phyloP scores from a whole-genome alignment of 2,888 invertebrate species.

The Flexamia atlantica region DNA sequence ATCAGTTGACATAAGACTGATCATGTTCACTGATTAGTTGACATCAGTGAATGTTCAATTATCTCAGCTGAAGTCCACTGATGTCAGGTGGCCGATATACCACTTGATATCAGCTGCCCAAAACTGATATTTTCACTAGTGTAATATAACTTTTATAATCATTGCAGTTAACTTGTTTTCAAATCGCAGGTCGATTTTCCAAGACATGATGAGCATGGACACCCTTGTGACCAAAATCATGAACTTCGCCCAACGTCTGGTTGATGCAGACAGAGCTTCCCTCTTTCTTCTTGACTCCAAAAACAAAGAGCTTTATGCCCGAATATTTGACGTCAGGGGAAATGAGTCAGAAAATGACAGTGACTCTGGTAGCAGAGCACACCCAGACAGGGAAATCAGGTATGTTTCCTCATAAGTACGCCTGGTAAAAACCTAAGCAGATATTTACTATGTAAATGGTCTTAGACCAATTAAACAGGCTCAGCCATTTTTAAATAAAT shows the following conservation, averaged over 20 bases:
- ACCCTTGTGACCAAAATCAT: slow-evolving; percentile 89
- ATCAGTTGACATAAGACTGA: no score
- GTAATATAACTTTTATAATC: background rate
- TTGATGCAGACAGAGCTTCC: slow-evolving; percentile 90
- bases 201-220: slow-evolving; percentile 92
- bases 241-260: slow-evolving; percentile 89
- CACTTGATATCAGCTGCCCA: no score
- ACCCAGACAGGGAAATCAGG: slow-evolving; percentile 69
- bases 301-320: slow-evolving; percentile 87
- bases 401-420: background rate
- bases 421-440: no score
- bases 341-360: slow-evolving; percentile 71
- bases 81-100: no score
- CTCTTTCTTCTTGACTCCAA: slow-evolving; percentile 88
- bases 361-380: slow-evolving; percentile 65
- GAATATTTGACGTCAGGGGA: slow-evolving; percentile 85
- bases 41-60: no score
- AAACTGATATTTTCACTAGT: slow-evolving; percentile 9
- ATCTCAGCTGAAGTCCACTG: no score
- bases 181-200: slow-evolving; percentile 85
- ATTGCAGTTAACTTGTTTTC: slow-evolving; percentile 1
- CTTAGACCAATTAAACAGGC: no score
- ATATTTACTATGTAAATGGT: no score
- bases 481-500: no score
- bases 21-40: no score